Evolutionary conservation across 2,888 invertebrate genomes (phyloP).

Genomic region (Lithophane leautieri): DNA sequence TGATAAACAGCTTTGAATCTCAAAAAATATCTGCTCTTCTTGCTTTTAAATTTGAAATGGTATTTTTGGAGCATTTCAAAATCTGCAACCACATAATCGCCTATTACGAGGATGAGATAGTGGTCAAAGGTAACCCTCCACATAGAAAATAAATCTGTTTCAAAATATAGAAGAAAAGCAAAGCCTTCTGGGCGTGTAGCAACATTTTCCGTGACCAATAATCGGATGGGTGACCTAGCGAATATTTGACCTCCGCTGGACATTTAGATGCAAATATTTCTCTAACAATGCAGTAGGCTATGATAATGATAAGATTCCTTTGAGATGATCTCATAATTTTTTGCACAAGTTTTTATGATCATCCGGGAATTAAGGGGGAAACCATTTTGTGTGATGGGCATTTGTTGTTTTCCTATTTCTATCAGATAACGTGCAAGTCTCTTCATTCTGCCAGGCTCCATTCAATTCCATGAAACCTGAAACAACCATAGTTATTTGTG

Average conservation of each 20-base stretch:
- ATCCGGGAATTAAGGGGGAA: not conserved
- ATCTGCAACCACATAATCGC: not conserved
- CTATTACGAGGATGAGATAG: not conserved
- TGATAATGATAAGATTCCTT: constrained; percentile 61
- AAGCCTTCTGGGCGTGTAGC: not conserved
- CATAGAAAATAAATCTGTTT: not conserved
- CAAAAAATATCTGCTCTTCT: not conserved
- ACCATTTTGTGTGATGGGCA: not conserved
- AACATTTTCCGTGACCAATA: constrained; percentile 16
- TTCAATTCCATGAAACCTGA: not conserved
- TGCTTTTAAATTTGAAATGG: no score
- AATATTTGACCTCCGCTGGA: constrained; percentile 54
- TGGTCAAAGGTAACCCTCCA: not conserved
- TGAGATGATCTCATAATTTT: constrained; percentile 61
- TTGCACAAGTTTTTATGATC: constrained; percentile 48
- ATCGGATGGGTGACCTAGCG: constrained; percentile 53
- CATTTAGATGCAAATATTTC: constrained; percentile 65
- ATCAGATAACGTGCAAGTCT: not conserved
- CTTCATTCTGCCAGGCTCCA: not conserved
- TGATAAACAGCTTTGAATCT: not conserved
- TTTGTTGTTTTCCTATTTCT: not conserved
- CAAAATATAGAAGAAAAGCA: not conserved
- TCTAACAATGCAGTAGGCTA: constrained; percentile 63
- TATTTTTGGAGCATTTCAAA: not conserved
- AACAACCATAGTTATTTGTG: not conserved